Base-by-base conservation (phyloP, 1,140 invertebrate species). In the Drosophila sproati region DNA sequence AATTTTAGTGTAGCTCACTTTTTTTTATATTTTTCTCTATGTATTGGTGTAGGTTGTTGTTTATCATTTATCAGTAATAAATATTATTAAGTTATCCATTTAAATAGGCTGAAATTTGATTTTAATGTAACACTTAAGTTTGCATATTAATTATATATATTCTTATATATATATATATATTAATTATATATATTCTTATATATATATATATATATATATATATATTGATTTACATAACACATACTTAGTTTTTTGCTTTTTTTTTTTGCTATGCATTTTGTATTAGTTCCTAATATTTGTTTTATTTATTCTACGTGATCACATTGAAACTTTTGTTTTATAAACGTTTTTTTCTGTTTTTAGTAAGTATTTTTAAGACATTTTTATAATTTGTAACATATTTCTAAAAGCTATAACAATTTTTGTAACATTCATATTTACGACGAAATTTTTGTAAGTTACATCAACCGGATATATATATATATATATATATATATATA, bases 261-360 rank as follows among this genome's bases (percentile, higher is more conserved):
- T 73, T 60, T 74, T 55, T 74, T 80, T 90, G 81, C 81, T 86
- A 86, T 82, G 86, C 86, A 90, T 90, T 62, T 68, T 67, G 20
- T 67, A 62, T 82, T 48, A 48, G 54, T 85, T 79, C 67, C 57
- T 82, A 77, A 56, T 66, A 80, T 57, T 29, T 73, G 78, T 20
- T 20, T 20, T 43, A 0, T 66, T 77, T 86, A 90, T 75, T 86
- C 87, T 90, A 82, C 62, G 86, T 90, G 86, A 90, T 90, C 86
- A 90, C 86, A 90, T 89, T 90, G 67, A 90, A 90, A 86, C 52
- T 90, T 82, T 86, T 80, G 81, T 90, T 86, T 86, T 90, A 90
- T 80, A 90, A 86, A 90, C 81, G 76, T 35, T 60, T 34, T 34
- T 34, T 34, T 20, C 20, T 20, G 20, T 55, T 75, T 70, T 78